Conservation (phyloP, 2,888 invertebrate genomes). For the Drosophila formosana region DNA sequence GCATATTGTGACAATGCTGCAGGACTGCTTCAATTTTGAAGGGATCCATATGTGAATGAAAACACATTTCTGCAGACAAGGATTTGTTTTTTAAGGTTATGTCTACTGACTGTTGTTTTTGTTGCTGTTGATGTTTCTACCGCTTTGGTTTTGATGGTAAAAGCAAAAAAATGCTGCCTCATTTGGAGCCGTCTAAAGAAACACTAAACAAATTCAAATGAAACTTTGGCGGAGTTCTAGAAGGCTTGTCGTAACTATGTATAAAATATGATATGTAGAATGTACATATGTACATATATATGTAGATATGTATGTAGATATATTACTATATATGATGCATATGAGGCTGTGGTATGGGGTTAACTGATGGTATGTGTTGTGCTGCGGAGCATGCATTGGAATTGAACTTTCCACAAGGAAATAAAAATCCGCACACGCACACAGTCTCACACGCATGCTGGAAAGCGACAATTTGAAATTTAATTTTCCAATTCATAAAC, state of each 20-base stretch:
- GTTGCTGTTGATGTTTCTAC: conserved; percentile 1
- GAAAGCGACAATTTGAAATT: conserved; percentile 60
- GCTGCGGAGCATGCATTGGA: too few species aligned
- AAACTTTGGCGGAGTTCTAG: conserved; percentile 23
- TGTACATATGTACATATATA: background rate
- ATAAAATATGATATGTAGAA: background rate
- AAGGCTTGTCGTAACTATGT: background rate
- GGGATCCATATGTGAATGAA: background rate
- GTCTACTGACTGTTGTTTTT: conserved; percentile 9
- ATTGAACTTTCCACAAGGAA: too few species aligned
- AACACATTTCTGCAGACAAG: background rate
- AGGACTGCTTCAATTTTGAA: background rate
- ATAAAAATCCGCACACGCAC: too few species aligned
- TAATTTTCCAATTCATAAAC: conserved; percentile 79
- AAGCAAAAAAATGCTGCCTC: conserved; percentile 19
- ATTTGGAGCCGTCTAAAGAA: conserved; percentile 31
- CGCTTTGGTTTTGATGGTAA: conserved; percentile 4
- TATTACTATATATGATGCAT: background rate
- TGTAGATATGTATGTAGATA: background rate
- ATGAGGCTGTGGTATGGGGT: background rate
- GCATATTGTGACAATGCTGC: too few species aligned
- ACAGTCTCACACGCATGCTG: background rate
- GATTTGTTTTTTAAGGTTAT: conserved; percentile 25
- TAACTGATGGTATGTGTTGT: conserved; percentile 56
- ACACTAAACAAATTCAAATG: conserved; percentile 56